Evolutionary conservation across 1,140 invertebrate species (phyloP), one percentile per base, ranked within the genome.

Genomic region (Drosophila orosa): DNA sequence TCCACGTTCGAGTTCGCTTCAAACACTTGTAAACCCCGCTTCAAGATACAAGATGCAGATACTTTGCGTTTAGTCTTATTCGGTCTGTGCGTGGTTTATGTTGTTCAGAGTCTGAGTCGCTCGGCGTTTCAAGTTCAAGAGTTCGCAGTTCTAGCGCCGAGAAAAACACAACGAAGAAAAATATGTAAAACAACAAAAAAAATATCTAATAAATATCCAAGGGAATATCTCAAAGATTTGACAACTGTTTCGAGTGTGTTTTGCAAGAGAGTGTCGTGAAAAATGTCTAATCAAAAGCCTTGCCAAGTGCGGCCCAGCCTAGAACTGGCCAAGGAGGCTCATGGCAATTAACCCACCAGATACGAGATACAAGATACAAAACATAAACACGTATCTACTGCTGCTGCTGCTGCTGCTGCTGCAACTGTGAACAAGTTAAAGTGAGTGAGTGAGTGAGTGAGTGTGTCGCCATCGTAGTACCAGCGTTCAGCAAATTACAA

Each of bases 71-170:
- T 62, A 83, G 80, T 83, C 75, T 83, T 79, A 31, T 60, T 55
- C 80, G 71, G 80, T 83, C 80, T 84, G 80, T 80, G 80, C 65
- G 71, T 76, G 56, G 57, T 71, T 48, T 56, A 59, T 56, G 80
- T 83, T 50, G 35, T 25, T 24, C 35, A 61, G 17, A 50, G 72
- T 81, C 56, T 42, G 55, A 37, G 66, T 82, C n/a, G 61, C 76
- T 52, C 33, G 45, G 52, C 61, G 27, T 35, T 15, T 52, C 44
- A 57, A 62, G 52, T 69, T 39, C 25, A 45, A 45, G 31, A 56
- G 31, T 60, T 35, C 54, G 45, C 67, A 60, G 44, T 39, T 44
- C 48, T 55, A 39, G 48, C 68, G 39, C n/a, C 40, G 35, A 42
- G 39, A 7, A 7, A 61, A 45, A 56, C 54, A 56, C 27, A 33